phyloP scores from a whole-genome alignment of 2,888 invertebrate genomes.

The Elmis aenea region DNA sequence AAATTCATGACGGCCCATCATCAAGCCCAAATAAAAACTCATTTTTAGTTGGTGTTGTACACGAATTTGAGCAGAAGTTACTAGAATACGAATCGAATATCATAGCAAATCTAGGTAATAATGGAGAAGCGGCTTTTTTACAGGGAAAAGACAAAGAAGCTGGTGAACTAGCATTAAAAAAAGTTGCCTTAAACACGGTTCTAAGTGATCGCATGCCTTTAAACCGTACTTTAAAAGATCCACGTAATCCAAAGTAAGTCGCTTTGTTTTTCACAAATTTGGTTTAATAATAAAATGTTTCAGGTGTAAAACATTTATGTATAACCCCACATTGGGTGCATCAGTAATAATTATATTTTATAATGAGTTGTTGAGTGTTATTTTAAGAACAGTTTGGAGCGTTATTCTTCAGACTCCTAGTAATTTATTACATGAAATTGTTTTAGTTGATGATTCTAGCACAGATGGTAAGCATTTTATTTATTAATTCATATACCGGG shows the following conservation, averaged over 20 bases:
- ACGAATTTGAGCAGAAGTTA: conserved; percentile 8
- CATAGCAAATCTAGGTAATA: conserved; percentile 65
- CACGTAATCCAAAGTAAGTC: conserved; percentile 49
- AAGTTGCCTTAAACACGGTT: conserved; percentile 82
- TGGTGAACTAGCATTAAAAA: conserved; percentile 70
- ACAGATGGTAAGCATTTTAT: conserved; percentile 54
- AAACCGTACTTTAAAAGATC: conserved; percentile 70
- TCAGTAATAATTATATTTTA: conserved; percentile 71
- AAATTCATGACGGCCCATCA: too few species aligned
- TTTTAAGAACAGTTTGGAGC: conserved; percentile 80
- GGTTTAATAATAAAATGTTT: conserved; percentile 17
- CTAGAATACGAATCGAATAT: conserved; percentile 56
- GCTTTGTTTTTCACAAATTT: too few species aligned
- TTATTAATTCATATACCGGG: not conserved
- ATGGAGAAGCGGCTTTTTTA: conserved; percentile 63
- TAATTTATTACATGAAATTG: conserved; percentile 78
- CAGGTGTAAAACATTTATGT: conserved; percentile 57
- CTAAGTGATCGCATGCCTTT: conserved; percentile 84
- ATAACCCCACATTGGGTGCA: conserved; percentile 61
- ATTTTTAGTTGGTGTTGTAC: too few species aligned
- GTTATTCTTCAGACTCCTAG: conserved; percentile 73
- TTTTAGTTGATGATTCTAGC: conserved; percentile 92
- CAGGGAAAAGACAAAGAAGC: conserved; percentile 63
- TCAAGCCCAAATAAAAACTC: too few species aligned
- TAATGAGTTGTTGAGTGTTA: conserved; percentile 71